Conservation (phyloP, 2,888 invertebrate species). For the Cheilosia soror region DNA sequence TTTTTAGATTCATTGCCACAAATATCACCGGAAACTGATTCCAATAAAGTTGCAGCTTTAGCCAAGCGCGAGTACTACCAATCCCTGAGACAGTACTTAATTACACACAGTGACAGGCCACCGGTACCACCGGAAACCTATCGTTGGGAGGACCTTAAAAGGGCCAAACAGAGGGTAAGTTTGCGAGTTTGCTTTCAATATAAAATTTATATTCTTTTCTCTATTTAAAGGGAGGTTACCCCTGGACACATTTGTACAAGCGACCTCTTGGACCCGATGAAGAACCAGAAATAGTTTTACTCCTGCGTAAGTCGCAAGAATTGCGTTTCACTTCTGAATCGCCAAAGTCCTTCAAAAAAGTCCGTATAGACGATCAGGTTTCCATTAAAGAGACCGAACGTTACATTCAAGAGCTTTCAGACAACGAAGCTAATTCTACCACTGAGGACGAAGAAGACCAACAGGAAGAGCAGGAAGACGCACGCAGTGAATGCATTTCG, state of each 20-base stretch:
- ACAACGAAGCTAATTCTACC: conserved; percentile 79
- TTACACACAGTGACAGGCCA: conserved; percentile 84
- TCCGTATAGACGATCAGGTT: conserved; percentile 83
- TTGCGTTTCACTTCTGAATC: conserved; percentile 82
- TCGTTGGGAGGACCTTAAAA: conserved; percentile 91
- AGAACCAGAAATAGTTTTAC: conserved; percentile 82
- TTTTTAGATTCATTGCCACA: conserved; percentile 82
- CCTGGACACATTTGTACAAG: conserved; percentile 92
- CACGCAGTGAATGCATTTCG: conserved; percentile 82
- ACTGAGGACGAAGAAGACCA: conserved; percentile 77
- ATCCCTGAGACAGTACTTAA: conserved; percentile 81
- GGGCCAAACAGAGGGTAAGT: conserved; percentile 86
- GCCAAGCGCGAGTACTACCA: conserved; percentile 83
- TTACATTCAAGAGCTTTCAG: conserved; percentile 83
- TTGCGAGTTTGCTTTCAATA: neutral
- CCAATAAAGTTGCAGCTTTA: conserved; percentile 80
- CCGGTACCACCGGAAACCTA: conserved; percentile 91
- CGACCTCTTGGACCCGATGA: conserved; percentile 85
- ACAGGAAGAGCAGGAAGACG: conserved; percentile 78
- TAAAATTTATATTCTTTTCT: neutral
- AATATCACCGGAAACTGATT: conserved; percentile 79
- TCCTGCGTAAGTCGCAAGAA: conserved; percentile 82
- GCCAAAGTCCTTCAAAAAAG: conserved; percentile 83
- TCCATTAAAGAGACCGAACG: conserved; percentile 83
- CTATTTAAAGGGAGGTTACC: conserved; percentile 87